A percentile compares a stretch with the other conserved stretches of the same genome.
These are phyloP conservation scores for Chitala chitala DNA, from an alignment of 2,113 vertebrate genomes.

Conservation along the genomic window DNA sequence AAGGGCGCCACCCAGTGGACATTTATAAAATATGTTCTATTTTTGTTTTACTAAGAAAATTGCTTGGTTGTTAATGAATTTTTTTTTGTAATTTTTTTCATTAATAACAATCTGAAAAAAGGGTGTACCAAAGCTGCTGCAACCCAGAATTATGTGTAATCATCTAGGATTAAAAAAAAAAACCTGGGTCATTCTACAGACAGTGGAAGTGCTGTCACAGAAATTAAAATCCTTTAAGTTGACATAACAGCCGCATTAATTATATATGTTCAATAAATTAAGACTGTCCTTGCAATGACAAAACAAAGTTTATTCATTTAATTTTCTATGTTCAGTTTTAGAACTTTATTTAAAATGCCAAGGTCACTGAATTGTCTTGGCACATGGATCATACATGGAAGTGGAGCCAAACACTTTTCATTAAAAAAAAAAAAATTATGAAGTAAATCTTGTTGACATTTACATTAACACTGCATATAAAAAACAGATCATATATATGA, in stretches of 20 bases:
- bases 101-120: no score
- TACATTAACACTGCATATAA: conserved; percentile 2
- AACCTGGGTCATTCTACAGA: conserved; percentile 1
- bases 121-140: no score
- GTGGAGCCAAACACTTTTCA: neutral
- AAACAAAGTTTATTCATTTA: neutral
- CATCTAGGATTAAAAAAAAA: no score
- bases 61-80: no score
- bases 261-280: neutral
- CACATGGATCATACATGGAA: neutral
- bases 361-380: neutral
- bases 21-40: no score
- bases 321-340: neutral
- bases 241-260: neutral
- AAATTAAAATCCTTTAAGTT: neutral
- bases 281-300: neutral
- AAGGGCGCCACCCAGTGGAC: no score
- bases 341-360: neutral
- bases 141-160: no score
- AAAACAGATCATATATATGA: neutral
- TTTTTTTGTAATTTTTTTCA: no score
- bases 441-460: neutral
- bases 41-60: no score
- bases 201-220: conserved; percentile 1
- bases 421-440: no score